Conservation (phyloP, 2,888 invertebrate genomes). For the Cephus nigrinus region DNA sequence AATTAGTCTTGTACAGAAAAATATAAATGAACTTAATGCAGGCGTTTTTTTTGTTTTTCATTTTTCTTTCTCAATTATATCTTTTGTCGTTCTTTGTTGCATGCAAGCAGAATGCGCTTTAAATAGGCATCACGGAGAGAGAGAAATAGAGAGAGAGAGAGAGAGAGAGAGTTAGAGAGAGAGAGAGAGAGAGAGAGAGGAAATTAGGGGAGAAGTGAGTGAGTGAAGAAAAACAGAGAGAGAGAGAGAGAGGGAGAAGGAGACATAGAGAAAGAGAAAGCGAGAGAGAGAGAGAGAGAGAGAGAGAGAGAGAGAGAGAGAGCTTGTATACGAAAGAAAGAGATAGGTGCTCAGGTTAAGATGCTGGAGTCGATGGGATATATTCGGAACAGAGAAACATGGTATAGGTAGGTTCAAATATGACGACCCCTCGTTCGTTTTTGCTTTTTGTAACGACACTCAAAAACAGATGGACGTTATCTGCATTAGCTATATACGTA, state of each 20-base stretch:
- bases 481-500: conserved; percentile 32
- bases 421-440: conserved; percentile 58
- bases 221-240: conserved; percentile 27
- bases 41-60: conserved; percentile 48
- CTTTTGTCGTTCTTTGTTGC: conserved; percentile 20
- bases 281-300: conserved; percentile 11
- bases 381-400: not conserved
- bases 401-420: conserved; percentile 39
- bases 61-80: not conserved
- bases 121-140: conserved; percentile 53
- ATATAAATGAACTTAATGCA: conserved; percentile 58
- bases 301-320: no score
- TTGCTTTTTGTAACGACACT: conserved; percentile 73
- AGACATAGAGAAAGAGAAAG: not conserved
- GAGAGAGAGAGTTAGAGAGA: conserved; percentile 47
- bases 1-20: conserved; percentile 64
- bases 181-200: conserved; percentile 35
- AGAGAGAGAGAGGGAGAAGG: conserved; percentile 21
- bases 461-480: conserved; percentile 74
- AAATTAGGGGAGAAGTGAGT: conserved; percentile 41
- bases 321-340: conserved; percentile 29
- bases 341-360: not conserved
- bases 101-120: conserved; percentile 65
- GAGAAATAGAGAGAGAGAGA: conserved; percentile 28
- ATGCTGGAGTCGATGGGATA: not conserved